phyloP scores from a whole-genome alignment of 2,888 invertebrate species.

The Steinernema carpocapsae region DNA sequence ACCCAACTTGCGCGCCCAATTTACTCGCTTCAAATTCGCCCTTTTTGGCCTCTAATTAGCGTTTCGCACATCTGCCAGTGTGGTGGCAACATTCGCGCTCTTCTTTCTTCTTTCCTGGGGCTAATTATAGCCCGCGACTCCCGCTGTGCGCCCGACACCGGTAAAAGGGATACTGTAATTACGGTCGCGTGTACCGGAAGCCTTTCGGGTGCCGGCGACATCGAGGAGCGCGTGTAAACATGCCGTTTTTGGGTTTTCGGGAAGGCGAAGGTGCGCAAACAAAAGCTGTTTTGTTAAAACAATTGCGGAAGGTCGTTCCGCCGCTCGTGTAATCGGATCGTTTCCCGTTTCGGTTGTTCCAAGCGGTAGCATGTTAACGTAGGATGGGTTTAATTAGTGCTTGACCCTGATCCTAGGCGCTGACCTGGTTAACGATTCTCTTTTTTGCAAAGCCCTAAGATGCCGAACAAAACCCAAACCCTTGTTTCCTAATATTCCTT shows the following conservation, averaged over 20 bases:
- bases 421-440: too few relatives aligned
- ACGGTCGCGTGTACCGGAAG: slow-evolving; percentile 13
- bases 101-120: slow-evolving; percentile 9
- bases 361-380: too few relatives aligned
- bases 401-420: too few relatives aligned
- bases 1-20: slow-evolving; percentile 16
- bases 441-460: too few relatives aligned
- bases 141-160: slow-evolving; percentile 32
- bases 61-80: slow-evolving; percentile 32
- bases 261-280: slow-evolving; percentile 11
- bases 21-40: background rate
- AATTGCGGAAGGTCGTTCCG: slow-evolving; percentile 30
- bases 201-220: slow-evolving; percentile 7
- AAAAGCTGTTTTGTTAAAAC: slow-evolving; percentile 27
- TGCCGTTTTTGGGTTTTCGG: slow-evolving; percentile 6
- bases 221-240: slow-evolving; percentile 16
- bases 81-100: slow-evolving; percentile 27
- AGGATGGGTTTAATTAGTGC: too few relatives aligned
- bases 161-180: slow-evolving; percentile 31
- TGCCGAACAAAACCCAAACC: too few relatives aligned
- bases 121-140: slow-evolving; percentile 32
- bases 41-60: slow-evolving; percentile 14
- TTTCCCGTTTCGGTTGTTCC: background rate
- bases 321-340: background rate
- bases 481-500: too few relatives aligned